Conservation (phyloP, 2,888 invertebrate species). For the Leptinotarsa rubiginosa region DNA sequence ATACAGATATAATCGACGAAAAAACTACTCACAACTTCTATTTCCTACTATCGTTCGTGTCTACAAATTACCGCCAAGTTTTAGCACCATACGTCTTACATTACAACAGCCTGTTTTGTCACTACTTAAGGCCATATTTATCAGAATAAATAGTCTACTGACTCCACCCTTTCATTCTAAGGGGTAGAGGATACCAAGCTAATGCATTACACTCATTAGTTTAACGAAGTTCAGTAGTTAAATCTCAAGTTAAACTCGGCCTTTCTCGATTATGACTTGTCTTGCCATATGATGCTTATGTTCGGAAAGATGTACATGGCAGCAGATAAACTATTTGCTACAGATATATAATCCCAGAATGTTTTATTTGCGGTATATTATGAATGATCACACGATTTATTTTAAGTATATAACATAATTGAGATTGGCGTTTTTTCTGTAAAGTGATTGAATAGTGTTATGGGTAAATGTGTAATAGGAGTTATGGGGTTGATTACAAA, state of each 20-base stretch:
- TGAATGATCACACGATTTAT: too few relatives aligned
- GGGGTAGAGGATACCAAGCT: constrained; percentile 22
- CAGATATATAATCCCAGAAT: neutral
- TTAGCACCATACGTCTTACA: constrained; percentile 8
- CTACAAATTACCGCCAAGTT: constrained; percentile 4
- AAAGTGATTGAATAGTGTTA: too few relatives aligned
- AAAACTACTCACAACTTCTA: neutral
- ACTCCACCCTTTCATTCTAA: constrained; percentile 21
- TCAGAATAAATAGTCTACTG: constrained; percentile 26
- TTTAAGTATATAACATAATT: too few relatives aligned
- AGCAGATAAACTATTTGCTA: neutral
- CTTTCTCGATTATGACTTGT: constrained; percentile 25
- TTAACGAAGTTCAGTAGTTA: constrained; percentile 28
- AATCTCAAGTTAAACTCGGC: constrained; percentile 26
- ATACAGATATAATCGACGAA: neutral
- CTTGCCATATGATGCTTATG: constrained; percentile 21
- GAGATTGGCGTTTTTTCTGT: too few relatives aligned
- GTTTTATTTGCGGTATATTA: neutral
- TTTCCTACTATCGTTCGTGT: neutral
- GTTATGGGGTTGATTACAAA: too few relatives aligned
- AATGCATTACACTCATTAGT: constrained; percentile 30
- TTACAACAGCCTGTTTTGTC: constrained; percentile 19
- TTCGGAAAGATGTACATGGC: neutral
- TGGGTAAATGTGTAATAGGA: too few relatives aligned
- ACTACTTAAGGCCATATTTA: constrained; percentile 21